These are phyloP conservation scores for Andrena haemorrhoa DNA, from an alignment of 2,888 invertebrate genomes.

Conservation along the genomic window DNA sequence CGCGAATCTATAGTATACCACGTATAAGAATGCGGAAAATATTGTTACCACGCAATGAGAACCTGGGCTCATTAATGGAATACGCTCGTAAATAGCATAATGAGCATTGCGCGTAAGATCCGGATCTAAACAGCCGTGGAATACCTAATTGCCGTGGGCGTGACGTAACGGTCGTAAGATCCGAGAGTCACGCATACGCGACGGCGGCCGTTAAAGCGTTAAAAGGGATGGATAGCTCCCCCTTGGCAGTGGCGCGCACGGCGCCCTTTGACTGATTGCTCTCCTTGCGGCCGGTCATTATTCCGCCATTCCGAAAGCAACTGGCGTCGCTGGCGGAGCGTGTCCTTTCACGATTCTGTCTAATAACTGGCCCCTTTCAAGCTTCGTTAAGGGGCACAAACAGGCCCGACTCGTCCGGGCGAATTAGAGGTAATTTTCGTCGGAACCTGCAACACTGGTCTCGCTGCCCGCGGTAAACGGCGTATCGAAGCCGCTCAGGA, in stretches of 20 bases:
- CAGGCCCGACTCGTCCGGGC: conserved; percentile 38
- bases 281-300: conserved; percentile 23
- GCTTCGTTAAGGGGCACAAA: conserved; percentile 72
- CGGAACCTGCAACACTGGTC: conserved; percentile 32
- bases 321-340: conserved; percentile 23
- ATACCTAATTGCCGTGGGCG: too few species aligned
- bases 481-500: conserved; percentile 25
- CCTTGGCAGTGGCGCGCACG: neutral
- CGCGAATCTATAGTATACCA: too few species aligned
- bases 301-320: conserved; percentile 26
- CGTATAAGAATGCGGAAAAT: too few species aligned
- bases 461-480: conserved; percentile 18
- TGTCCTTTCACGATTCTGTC: conserved; percentile 52
- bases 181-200: too few species aligned
- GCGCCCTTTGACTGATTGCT: conserved; percentile 10
- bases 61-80: too few species aligned
- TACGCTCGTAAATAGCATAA: too few species aligned
- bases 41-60: too few species aligned
- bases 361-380: conserved; percentile 76
- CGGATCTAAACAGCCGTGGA: too few species aligned
- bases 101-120: too few species aligned
- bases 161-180: too few species aligned
- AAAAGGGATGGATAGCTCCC: neutral
- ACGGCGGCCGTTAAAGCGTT: neutral
- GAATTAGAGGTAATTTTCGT: conserved; percentile 49